Conservation (phyloP, 2,797 vertebrate genomes). For the Paratrypauchen microcephalus region DNA sequence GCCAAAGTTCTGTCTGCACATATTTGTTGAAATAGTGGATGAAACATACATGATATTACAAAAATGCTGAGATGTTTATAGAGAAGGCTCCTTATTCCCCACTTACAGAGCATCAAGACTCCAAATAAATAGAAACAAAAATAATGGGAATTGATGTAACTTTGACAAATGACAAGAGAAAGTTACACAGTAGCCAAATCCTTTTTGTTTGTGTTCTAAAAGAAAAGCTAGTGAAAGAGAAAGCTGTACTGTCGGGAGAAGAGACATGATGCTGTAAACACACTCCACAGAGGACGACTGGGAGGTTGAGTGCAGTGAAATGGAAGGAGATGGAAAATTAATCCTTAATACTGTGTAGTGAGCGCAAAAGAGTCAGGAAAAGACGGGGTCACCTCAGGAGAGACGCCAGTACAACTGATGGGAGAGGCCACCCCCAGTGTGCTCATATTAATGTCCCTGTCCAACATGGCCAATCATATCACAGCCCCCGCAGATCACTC, state of each 20-base stretch:
- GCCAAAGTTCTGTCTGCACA: not conserved
- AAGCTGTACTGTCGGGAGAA: constrained; percentile 17
- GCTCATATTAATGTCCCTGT: constrained; percentile 62
- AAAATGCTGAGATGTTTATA: constrained; percentile 39
- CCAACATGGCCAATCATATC: constrained; percentile 61
- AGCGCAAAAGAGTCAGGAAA: constrained; percentile 26
- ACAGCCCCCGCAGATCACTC: constrained; percentile 61
- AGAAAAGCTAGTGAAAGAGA: constrained; percentile 16
- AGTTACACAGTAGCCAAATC: constrained; percentile 39
- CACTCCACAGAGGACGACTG: constrained; percentile 26
- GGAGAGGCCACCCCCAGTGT: constrained; percentile 27
- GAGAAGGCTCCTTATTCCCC: constrained; percentile 17
- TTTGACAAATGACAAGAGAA: constrained; percentile 20
- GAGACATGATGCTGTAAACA: constrained; percentile 43
- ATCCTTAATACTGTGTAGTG: constrained; percentile 44
- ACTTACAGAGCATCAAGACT: constrained; percentile 11
- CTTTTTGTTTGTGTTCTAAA: constrained; percentile 36
- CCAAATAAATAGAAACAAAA: constrained; percentile 17
- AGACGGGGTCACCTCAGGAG: constrained; percentile 57
- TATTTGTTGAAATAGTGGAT: not conserved
- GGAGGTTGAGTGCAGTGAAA: constrained; percentile 32
- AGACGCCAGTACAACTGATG: constrained; percentile 48
- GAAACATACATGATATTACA: constrained; percentile 10
- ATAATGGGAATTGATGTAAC: constrained; percentile 32
- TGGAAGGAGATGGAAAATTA: constrained; percentile 44